Evolutionary conservation across 1,140 invertebrate species (phyloP), one percentile per base, ranked within the genome.

Genomic region (Kradibia gibbosae): DNA sequence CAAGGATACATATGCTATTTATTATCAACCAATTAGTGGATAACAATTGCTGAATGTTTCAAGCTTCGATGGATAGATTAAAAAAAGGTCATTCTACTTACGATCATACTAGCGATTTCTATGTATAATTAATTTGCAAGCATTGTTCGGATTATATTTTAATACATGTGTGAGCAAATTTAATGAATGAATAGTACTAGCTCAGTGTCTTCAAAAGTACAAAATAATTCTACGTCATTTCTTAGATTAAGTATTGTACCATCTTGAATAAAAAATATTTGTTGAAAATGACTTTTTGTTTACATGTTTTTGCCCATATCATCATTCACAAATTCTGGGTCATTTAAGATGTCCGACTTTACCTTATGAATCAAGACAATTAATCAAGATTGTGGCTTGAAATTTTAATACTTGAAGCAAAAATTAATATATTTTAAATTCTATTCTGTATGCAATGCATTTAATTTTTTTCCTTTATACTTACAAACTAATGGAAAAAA

Each of bases 11-110:
- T 8, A 22, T 17, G 34, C 1, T 55, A 20, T 36, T 77, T 76
- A 76, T 76, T 34, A 76, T 28, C 36, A 7, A n/a, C 74, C 57
- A 62, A 76, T 76, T 76, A 76, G 74, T 25, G 39, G 15, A 62
- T 57, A 8, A 36, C 62, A 62, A 76, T 75, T 75, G 53, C 10
- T 8, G 17, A 31, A n/a, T 45, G 22, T 45, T 70, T 39, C 36
- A 70, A 25, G 22, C 39, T 15, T 10, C 28, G 28, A 34, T 53
- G 50, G 71, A 45, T n/a, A 28, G 48, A 73, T 57, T 39, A 75
- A 39, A 39, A 3, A 55, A n/a, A n/a, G n/a, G n/a, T n/a, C n/a
- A n/a, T n/a, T n/a, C n/a, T n/a, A n/a, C n/a, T n/a, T n/a, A n/a
- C n/a, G n/a, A n/a, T n/a, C n/a, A n/a, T n/a, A n/a, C n/a, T n/a